Conservation (phyloP, 2,113 vertebrate species). For the Tragelaphus buxtoni region DNA sequence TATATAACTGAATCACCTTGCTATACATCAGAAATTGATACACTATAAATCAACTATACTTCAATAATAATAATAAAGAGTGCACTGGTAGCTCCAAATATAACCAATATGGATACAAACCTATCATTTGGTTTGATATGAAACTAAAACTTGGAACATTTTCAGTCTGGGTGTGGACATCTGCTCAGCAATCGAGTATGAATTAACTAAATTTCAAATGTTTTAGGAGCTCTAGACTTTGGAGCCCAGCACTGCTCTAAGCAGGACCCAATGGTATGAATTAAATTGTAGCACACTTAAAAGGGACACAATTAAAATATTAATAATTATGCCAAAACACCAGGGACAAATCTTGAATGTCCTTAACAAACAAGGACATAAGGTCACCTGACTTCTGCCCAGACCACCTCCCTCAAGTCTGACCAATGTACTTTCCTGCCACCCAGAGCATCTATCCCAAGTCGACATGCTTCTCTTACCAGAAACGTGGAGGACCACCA, state of each 20-base stretch:
- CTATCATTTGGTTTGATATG: neutral
- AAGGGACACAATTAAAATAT: neutral
- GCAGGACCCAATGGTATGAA: neutral
- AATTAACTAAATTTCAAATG: neutral
- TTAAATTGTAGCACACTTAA: neutral
- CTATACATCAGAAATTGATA: neutral
- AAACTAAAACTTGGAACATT: slow-evolving; percentile 11
- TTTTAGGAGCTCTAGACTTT: neutral
- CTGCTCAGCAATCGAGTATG: neutral
- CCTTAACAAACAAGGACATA: neutral
- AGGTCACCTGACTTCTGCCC: neutral
- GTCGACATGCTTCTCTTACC: neutral
- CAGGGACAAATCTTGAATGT: neutral
- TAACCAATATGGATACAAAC: neutral
- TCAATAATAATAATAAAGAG: neutral
- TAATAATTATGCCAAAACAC: neutral
- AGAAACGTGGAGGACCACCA: neutral
- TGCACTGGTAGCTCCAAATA: neutral
- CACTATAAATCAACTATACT: neutral
- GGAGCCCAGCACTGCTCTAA: neutral
- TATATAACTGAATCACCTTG: neutral
- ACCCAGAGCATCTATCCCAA: neutral
- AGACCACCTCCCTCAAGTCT: neutral
- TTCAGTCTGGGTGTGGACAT: neutral
- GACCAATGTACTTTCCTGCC: accelerated